Evolutionary conservation across 2,888 invertebrate genomes (phyloP).

Genomic region (Argynnis bischoffii): DNA sequence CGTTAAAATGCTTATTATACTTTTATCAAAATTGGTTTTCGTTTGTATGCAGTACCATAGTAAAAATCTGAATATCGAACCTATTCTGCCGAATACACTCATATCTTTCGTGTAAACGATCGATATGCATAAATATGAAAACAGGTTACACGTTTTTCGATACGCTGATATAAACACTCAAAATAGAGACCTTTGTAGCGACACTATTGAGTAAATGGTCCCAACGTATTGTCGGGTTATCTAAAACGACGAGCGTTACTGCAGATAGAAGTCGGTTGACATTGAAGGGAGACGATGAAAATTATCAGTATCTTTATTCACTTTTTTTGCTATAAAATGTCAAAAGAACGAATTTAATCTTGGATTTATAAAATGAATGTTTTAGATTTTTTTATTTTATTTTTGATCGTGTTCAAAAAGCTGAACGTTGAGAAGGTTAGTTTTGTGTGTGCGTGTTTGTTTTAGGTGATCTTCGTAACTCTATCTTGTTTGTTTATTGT

Average conservation of each 20-base stretch:
- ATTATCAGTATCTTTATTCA: conserved; percentile 30
- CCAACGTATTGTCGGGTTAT: conserved; percentile 71
- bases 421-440: no score
- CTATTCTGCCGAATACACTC: conserved; percentile 4
- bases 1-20: no score
- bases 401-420: neutral
- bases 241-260: conserved; percentile 57
- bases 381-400: neutral
- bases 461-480: no score
- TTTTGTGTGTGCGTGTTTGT: no score
- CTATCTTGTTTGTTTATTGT: no score
- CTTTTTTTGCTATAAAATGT: neutral
- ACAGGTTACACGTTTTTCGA: conserved; percentile 23
- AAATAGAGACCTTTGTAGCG: conserved; percentile 43
- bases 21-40: conserved; percentile 6
- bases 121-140: conserved; percentile 23
- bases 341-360: neutral
- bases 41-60: conserved; percentile 10
- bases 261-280: neutral
- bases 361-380: neutral
- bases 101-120: conserved; percentile 11
- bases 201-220: conserved; percentile 67
- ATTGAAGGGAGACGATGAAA: conserved; percentile 33
- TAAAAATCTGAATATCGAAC: conserved; percentile 18
- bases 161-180: conserved; percentile 29